phyloP scores from a whole-genome alignment of 2,888 invertebrate species.

The Rhamphomyia laevipes region DNA sequence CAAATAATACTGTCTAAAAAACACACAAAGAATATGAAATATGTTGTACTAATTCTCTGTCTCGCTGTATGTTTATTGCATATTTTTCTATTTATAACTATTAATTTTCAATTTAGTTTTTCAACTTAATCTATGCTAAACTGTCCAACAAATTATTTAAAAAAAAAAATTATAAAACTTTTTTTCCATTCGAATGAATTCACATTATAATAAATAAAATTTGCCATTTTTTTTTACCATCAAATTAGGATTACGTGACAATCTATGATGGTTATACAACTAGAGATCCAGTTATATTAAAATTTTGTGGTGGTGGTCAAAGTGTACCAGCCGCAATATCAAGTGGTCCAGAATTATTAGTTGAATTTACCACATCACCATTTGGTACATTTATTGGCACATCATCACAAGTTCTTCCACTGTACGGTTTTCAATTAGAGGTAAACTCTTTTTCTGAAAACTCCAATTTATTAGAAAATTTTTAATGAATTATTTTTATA shows the following conservation, averaged over 20 bases:
- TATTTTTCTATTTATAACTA: constrained; percentile 9
- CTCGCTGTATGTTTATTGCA: constrained; percentile 10
- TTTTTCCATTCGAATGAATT: not conserved
- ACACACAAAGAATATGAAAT: not conserved
- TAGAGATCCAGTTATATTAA: constrained; percentile 72
- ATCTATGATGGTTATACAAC: constrained; percentile 83
- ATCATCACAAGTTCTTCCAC: constrained; percentile 61
- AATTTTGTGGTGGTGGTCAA: constrained; percentile 83
- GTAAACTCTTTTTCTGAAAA: constrained; percentile 39
- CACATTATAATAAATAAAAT: not conserved
- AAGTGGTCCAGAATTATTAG: constrained; percentile 76
- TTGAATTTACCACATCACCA: constrained; percentile 81
- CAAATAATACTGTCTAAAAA: too few relatives aligned
- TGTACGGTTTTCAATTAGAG: constrained; percentile 83
- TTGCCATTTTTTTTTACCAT: constrained; percentile 15
- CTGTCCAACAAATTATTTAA: not conserved
- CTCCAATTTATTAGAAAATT: not conserved
- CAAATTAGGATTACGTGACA: constrained; percentile 64
- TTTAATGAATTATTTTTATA: not conserved
- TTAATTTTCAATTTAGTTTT: constrained; percentile 10
- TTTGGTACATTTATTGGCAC: constrained; percentile 74
- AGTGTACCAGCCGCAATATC: constrained; percentile 75
- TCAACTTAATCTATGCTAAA: constrained; percentile 6
- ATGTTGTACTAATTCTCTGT: constrained; percentile 11
- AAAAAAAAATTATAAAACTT: constrained; percentile 1